Evolutionary conservation across 1,140 invertebrate species (phyloP).

Genomic region (Rhagoletis zephyria): DNA sequence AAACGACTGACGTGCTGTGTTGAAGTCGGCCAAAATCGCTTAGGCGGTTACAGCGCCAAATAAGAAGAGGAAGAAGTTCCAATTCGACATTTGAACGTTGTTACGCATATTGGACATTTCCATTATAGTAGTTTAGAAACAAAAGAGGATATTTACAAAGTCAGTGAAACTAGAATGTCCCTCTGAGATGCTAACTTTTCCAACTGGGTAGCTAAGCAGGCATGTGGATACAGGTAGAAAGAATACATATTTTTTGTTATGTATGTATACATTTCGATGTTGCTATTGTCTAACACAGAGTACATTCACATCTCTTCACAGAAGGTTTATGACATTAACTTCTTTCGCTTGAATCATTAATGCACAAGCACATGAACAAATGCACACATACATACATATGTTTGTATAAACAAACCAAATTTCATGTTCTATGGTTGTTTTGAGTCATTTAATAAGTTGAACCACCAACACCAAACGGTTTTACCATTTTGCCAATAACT

Average conservation of each 20-base stretch:
- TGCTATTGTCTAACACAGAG: not conserved
- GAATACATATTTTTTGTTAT: too few relatives aligned
- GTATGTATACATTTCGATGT: not conserved
- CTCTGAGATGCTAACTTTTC: not conserved
- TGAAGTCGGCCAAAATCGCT: too few relatives aligned
- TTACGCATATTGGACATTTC: too few relatives aligned
- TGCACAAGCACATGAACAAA: not conserved
- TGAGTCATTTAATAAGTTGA: not conserved
- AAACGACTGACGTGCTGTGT: too few relatives aligned
- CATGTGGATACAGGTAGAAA: not conserved
- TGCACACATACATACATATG: not conserved
- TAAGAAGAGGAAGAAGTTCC: too few relatives aligned
- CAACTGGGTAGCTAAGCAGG: not conserved
- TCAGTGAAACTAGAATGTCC: too few relatives aligned
- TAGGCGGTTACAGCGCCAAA: too few relatives aligned
- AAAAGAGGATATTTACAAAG: too few relatives aligned
- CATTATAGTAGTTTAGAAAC: too few relatives aligned
- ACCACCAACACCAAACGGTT: not conserved
- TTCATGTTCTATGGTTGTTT: not conserved
- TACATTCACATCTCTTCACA: conserved; percentile 29
- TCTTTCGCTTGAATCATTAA: not conserved
- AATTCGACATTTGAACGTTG: too few relatives aligned
- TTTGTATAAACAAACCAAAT: not conserved
- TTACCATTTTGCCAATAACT: not conserved
- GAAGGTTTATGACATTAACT: conserved; percentile 21